Evolutionary conservation across 2,888 invertebrate species (phyloP).

Genomic region (Erebia palarica): DNA sequence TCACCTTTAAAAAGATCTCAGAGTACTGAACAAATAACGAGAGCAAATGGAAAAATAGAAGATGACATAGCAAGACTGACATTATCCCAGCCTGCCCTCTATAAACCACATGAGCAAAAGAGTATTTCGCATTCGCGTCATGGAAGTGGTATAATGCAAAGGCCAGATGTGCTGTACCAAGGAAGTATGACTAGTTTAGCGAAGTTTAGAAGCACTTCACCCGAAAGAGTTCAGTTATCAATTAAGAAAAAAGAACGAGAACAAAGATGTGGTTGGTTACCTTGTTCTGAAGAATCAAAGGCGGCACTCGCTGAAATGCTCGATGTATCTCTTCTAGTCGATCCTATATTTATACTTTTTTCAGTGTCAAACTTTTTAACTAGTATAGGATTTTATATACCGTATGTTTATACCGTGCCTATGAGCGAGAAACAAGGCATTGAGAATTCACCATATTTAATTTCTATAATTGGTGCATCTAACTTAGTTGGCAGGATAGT

Average conservation of each 20-base stretch:
- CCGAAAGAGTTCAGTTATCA: slow-evolving; percentile 62
- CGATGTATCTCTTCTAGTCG: slow-evolving; percentile 91
- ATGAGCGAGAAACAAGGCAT: slow-evolving; percentile 86
- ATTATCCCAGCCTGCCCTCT: slow-evolving; percentile 87
- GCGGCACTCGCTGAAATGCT: slow-evolving; percentile 91
- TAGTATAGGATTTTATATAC: slow-evolving; percentile 96
- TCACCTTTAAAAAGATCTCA: slow-evolving; percentile 80
- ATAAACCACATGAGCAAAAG: slow-evolving; percentile 71
- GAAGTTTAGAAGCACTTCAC: slow-evolving; percentile 74
- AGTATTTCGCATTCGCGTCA: slow-evolving; percentile 64
- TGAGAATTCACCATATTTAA: slow-evolving; percentile 85
- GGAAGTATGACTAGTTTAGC: slow-evolving; percentile 86
- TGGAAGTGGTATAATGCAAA: slow-evolving; percentile 90
- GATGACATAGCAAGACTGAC: slow-evolving; percentile 82
- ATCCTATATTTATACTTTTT: slow-evolving; percentile 94
- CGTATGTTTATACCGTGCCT: slow-evolving; percentile 92
- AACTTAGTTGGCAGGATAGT: slow-evolving; percentile 95
- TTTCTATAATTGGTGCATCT: slow-evolving; percentile 92
- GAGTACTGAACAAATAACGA: slow-evolving; percentile 80
- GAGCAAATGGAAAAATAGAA: slow-evolving; percentile 67
- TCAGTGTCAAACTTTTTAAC: slow-evolving; percentile 96
- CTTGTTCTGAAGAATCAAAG: slow-evolving; percentile 86
- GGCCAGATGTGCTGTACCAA: slow-evolving; percentile 95
- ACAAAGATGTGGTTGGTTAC: slow-evolving; percentile 82
- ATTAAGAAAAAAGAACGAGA: slow-evolving; percentile 67